Conservation (phyloP, 2,797 vertebrate genomes). For the Apogon talboti region DNA sequence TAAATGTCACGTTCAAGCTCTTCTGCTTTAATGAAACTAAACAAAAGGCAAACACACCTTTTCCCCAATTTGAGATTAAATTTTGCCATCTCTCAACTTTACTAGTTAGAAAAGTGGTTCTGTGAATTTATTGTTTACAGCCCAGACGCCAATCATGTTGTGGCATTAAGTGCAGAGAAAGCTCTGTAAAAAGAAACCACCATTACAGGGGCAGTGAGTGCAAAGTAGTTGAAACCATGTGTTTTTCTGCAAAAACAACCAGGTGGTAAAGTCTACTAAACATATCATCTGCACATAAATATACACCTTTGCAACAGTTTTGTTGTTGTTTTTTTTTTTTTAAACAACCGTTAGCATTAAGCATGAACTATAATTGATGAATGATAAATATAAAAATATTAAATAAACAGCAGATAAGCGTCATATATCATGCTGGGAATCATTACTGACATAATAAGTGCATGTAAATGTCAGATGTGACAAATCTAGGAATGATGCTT, state of each 20-base stretch:
- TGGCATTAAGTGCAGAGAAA: conserved; percentile 40
- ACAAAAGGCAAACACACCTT: conserved; percentile 9
- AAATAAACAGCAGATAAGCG: conserved; percentile 5
- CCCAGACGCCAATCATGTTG: conserved; percentile 35
- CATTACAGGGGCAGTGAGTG: conserved; percentile 8
- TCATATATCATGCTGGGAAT: not conserved
- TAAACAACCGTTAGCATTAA: not conserved
- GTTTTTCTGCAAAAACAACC: conserved; percentile 29
- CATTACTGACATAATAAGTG: not conserved
- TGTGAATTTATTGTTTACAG: conserved; percentile 21
- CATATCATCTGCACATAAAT: conserved; percentile 24
- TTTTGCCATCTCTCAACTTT: conserved; percentile 36
- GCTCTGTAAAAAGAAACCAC: conserved; percentile 47
- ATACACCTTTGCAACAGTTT: conserved; percentile 1
- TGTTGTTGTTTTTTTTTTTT: not conserved
- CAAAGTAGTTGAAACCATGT: conserved; percentile 43
- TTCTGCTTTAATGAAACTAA: conserved; percentile 8
- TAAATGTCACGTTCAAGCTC: conserved; percentile 9
- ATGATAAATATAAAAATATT: conserved; percentile 6
- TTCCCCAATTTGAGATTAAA: conserved; percentile 12
- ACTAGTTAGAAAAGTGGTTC: conserved; percentile 21
- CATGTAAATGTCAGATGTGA: not conserved
- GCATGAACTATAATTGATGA: conserved; percentile 5
- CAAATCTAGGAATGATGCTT: too few relatives aligned
- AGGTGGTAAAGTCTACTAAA: conserved; percentile 4